A percentile compares a stretch with the other conserved stretches of the same genome.
Conservation (phyloP, 1,140 invertebrate species). For the Plectrocnemia conspersa region DNA sequence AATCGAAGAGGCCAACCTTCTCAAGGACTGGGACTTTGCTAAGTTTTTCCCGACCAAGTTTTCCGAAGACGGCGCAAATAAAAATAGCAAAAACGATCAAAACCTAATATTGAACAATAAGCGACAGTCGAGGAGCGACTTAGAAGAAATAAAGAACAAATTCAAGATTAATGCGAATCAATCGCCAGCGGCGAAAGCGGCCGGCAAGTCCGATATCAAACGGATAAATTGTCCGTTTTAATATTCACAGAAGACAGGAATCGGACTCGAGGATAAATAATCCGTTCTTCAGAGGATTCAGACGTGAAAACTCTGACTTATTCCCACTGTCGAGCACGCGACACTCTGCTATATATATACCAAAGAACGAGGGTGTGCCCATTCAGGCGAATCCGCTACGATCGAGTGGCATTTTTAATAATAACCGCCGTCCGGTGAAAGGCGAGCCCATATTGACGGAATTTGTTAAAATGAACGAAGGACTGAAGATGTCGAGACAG, state of each 20-base stretch:
- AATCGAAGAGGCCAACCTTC: conserved; percentile 65
- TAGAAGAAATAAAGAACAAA: conserved; percentile 47
- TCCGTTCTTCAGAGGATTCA: conserved; percentile 69
- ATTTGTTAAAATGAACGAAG: conserved; percentile 60
- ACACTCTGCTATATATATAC: conserved; percentile 66
- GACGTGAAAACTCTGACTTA: conserved; percentile 76
- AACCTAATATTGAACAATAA: conserved; percentile 45
- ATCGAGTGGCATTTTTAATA: conserved; percentile 62
- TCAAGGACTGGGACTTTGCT: conserved; percentile 80
- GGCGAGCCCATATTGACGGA: conserved; percentile 69
- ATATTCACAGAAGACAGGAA: conserved; percentile 59
- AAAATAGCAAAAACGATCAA: conserved; percentile 43
- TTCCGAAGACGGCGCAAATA: conserved; percentile 40
- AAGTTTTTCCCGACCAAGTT: conserved; percentile 67
- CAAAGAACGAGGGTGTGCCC: conserved; percentile 47
- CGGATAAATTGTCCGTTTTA: conserved; percentile 45
- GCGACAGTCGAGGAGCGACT: conserved; percentile 43
- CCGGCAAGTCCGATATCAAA: conserved; percentile 41
- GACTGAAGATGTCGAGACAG: conserved; percentile 43
- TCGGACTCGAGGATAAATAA: conserved; percentile 62
- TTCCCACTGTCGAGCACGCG: conserved; percentile 66
- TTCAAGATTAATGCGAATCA: conserved; percentile 49
- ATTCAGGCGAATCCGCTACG: conserved; percentile 48
- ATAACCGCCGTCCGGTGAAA: conserved; percentile 56
- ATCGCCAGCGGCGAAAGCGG: conserved; percentile 44